Conservation (phyloP, 2,113 vertebrate genomes). For the Carassius auratus region DNA sequence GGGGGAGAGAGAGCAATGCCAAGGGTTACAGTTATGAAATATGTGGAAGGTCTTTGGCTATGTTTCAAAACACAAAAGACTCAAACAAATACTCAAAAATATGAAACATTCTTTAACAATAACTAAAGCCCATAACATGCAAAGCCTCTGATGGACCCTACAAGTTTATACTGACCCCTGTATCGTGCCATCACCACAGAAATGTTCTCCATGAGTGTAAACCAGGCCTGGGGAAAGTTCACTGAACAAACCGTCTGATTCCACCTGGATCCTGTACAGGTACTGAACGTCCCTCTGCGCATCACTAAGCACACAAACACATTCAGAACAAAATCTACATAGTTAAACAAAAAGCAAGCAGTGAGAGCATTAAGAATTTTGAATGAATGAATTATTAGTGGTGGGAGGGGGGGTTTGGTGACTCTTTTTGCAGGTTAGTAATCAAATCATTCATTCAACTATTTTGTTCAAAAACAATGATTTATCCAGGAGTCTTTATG, state of each 20-base stretch:
- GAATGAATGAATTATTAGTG: neutral
- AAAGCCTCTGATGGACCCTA: neutral
- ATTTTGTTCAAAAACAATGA: neutral
- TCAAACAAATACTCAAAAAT: constrained; percentile 5
- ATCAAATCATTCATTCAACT: neutral
- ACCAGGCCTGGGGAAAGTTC: constrained; percentile 81
- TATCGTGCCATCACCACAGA: constrained; percentile 87
- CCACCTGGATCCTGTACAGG: constrained; percentile 84
- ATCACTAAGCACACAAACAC: constrained; percentile 74
- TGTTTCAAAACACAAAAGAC: constrained; percentile 20
- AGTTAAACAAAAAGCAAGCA: neutral
- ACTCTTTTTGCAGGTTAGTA: neutral
- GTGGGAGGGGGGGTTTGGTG: neutral
- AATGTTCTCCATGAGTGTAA: constrained; percentile 82
- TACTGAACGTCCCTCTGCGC: constrained; percentile 80
- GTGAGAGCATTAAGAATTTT: neutral
- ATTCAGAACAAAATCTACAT: neutral
- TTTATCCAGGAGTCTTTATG: neutral
- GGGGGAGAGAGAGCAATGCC: neutral
- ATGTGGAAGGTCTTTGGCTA: constrained; percentile 26
- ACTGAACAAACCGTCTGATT: constrained; percentile 77
- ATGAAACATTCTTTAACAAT: constrained; percentile 25
- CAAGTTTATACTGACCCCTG: constrained; percentile 70
- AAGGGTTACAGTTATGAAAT: constrained; percentile 16
- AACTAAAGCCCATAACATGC: neutral